Conservation (phyloP, 2,888 invertebrate species). For the Hemithea aestivaria region DNA sequence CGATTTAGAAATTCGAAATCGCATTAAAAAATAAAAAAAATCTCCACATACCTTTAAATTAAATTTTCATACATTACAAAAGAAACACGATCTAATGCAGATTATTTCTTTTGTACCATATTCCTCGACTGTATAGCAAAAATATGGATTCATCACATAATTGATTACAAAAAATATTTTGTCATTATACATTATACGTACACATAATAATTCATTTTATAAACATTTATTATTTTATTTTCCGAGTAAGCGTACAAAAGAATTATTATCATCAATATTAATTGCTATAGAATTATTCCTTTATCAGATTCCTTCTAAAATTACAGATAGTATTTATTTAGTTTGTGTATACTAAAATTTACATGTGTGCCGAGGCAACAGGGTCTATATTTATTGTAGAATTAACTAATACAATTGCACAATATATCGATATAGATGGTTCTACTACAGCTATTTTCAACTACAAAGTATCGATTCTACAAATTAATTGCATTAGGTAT, state of each 20-base stretch:
- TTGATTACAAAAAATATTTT: slow-evolving; percentile 59
- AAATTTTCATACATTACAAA: slow-evolving; percentile 10
- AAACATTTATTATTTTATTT: slow-evolving; percentile 50
- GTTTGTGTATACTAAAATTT: slow-evolving; percentile 7
- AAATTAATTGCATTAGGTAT: no score
- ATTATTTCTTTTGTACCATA: slow-evolving; percentile 30
- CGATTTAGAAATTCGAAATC: slow-evolving; percentile 16
- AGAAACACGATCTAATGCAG: slow-evolving; percentile 12
- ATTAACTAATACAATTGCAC: slow-evolving; percentile 42
- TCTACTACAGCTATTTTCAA: no score
- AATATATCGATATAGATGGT: no score
- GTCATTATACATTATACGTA: slow-evolving; percentile 33
- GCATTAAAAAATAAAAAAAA: slow-evolving; percentile 14
- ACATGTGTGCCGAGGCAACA: slow-evolving; percentile 13
- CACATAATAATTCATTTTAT: slow-evolving; percentile 29
- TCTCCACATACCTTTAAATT: slow-evolving; percentile 1
- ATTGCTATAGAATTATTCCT: slow-evolving; percentile 33
- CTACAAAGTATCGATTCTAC: no score
- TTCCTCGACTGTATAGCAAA: slow-evolving; percentile 62
- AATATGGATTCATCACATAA: slow-evolving; percentile 43
- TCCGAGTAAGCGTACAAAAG: slow-evolving; percentile 46
- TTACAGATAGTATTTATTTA: slow-evolving; percentile 22
- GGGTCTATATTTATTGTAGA: slow-evolving; percentile 4
- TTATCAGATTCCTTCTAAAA: slow-evolving; percentile 33
- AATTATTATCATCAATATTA: slow-evolving; percentile 39